These are phyloP conservation scores for Polymixis lichenea DNA, from an alignment of 2,888 invertebrate genomes.

Conservation along the genomic window DNA sequence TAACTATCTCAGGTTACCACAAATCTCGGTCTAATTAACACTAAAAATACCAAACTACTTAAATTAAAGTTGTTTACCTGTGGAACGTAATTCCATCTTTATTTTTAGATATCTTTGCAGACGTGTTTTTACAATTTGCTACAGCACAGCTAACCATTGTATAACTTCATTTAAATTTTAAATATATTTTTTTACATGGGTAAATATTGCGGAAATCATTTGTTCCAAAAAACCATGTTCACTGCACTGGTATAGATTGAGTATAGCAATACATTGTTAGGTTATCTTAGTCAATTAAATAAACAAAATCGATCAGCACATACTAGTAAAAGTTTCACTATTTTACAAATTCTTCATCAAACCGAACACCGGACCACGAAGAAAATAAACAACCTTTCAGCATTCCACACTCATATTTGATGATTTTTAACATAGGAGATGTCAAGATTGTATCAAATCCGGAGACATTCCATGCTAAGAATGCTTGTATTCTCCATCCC, in stretches of 20 bases:
- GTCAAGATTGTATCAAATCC: background rate
- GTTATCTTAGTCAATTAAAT: background rate
- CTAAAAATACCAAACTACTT: background rate
- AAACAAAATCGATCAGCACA: background rate
- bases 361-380: conserved; percentile 1
- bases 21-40: background rate
- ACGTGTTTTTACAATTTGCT: conserved; percentile 80
- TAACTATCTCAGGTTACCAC: background rate
- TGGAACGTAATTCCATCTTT: conserved; percentile 86
- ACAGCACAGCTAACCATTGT: conserved; percentile 84
- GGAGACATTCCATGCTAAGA: conserved; percentile 17
- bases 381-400: conserved; percentile 33
- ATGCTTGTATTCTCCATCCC: background rate
- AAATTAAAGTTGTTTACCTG: conserved; percentile 70
- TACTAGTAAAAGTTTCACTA: background rate
- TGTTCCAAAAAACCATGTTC: background rate
- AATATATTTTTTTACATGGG: background rate
- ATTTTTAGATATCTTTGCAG: conserved; percentile 82
- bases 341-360: background rate
- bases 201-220: too few relatives aligned
- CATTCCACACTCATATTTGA: background rate
- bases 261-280: background rate
- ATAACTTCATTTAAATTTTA: background rate
- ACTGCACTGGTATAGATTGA: background rate
- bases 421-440: conserved; percentile 13